Base-by-base conservation (phyloP, 2,888 invertebrate genomes). In the Carpatolechia fugitivella region DNA sequence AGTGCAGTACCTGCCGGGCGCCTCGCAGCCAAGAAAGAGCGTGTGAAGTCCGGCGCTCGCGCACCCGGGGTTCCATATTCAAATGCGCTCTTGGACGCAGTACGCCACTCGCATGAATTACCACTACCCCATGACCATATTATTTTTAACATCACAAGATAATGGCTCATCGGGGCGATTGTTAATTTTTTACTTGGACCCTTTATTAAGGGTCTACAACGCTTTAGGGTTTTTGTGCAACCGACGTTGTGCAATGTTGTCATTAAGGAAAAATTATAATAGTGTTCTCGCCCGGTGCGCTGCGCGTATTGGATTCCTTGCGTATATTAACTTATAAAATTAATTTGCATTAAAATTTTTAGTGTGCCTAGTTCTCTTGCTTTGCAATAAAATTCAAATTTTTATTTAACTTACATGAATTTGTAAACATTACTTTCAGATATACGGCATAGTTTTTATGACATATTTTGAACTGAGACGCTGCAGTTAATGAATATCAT, bases 121-220 rank as follows among this genome's bases (percentile, higher is more conserved):
- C 69, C 85, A 82, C 80, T 85, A 84, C 90, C 86, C 89, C 85
- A 89, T 85, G 87, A 86, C 88, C 88, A 82, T 87, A 89, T 89
- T 89, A 89, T 90, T 90, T 90, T 85, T 88, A 89, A 82, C 85
- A 82, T 85, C 75, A 76, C 74, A 86, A 88, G 90, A 90, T 90
- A 90, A 90, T 89, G 77, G 86, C 82, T 80, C 85, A 89, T 89
- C 90, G 89, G 85, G 86, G 85, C 84, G 87, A 90, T 87, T 89
- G 85, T 84, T 85, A 88, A 85, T 87, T 88, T 87, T 88, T 74
- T 70, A 66, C 63, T 60, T 41, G 67, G 70, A 80, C 83, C 86
- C 82, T 83, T 85, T 83, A 82, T 83, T 82, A 81, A 33, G 78
- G 80, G 82, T 72, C 77, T 76, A 76, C 76, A 80, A 79, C 81